Evolutionary conservation across 1,140 invertebrate species (phyloP).

Genomic region (Anagrus nilaparvatae): DNA sequence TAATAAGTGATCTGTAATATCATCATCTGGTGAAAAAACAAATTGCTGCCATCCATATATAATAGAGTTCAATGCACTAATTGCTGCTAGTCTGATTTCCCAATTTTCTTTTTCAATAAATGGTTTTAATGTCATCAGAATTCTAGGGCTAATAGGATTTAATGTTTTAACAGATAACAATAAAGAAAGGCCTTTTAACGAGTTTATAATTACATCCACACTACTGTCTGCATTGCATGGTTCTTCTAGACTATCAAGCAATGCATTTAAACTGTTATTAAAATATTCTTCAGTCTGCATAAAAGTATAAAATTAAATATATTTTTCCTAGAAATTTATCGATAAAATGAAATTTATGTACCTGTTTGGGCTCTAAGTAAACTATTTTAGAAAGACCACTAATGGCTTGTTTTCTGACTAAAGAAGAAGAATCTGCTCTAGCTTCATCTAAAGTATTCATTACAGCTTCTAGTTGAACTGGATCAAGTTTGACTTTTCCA

Average conservation of each 20-base stretch:
- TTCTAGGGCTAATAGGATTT: slow-evolving; percentile 28
- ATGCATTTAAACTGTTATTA: slow-evolving; percentile 28
- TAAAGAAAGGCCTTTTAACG: slow-evolving; percentile 28
- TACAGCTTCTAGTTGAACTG: slow-evolving; percentile 31
- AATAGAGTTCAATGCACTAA: slow-evolving; percentile 26
- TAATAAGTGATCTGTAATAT: slow-evolving; percentile 31
- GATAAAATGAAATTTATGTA: slow-evolving; percentile 9
- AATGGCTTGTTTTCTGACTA: slow-evolving; percentile 32
- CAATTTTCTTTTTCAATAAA: slow-evolving; percentile 35
- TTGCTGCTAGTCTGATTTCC: slow-evolving; percentile 31
- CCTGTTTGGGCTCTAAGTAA: slow-evolving; percentile 26
- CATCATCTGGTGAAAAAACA: slow-evolving; percentile 22
- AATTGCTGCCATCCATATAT: slow-evolving; percentile 27
- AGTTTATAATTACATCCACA: slow-evolving; percentile 31
- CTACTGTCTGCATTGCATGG: slow-evolving; percentile 24
- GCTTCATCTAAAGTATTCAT: slow-evolving; percentile 31
- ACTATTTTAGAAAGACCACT: slow-evolving; percentile 31
- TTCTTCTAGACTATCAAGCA: slow-evolving; percentile 34
- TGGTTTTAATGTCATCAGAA: slow-evolving; percentile 32
- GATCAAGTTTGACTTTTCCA: slow-evolving; percentile 24
- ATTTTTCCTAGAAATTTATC: neutral
- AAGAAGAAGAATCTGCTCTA: slow-evolving; percentile 30
- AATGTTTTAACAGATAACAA: slow-evolving; percentile 27
- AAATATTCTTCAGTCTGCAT: slow-evolving; percentile 33
- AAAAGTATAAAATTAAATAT: slow-evolving; percentile 1